Base-by-base conservation (phyloP, 2,113 vertebrate genomes). In the Aspiorhynchus laticeps region DNA sequence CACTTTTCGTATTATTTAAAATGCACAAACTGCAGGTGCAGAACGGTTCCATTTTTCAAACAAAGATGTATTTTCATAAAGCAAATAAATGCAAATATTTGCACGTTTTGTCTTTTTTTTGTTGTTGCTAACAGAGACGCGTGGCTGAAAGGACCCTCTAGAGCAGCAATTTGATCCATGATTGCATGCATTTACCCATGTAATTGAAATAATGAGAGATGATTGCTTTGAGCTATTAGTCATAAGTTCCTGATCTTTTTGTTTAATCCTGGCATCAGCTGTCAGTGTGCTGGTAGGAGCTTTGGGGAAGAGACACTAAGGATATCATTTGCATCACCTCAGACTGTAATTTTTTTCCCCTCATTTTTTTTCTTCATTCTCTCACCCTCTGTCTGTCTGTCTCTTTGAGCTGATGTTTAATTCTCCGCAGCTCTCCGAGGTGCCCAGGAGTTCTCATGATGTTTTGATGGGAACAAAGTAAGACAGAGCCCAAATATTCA, bases 201-300 rank as follows among this genome's bases (percentile, higher is more conserved):
- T 99, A 99, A 99, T 99, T 99, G 97, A 97, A 99, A 99, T 99
- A 99, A 99, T 99, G 97, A 98, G 96, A 96, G 97, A 98, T 98
- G 98, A 99, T 99, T 99, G 97, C 97, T 96, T 97, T 96, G 96
- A 95, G 97, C 97, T 99, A 98, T 98, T 98, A 98, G 97, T 97
- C 97, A 97, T 97, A 97, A 97, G 96, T 97, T 97, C 97, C 96
- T 97, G 97, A 96, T 97, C 97, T 97, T 97, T 97, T 97, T 97
- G 96, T 97, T 97, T 97, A 97, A 98, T 98, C 97, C 97, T 97
- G 96, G 96, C 97, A 98, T 99, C 97, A 98, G 97, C 97, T 98
- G 97, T 97, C 97, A 98, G 97, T 95, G 96, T 96, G 95, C 94
- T 95, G 94, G 95, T 95, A 96, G 96, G 96, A 97, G 96, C 95